Conservation (phyloP, 2,797 vertebrate species). For the Trachurus trachurus region DNA sequence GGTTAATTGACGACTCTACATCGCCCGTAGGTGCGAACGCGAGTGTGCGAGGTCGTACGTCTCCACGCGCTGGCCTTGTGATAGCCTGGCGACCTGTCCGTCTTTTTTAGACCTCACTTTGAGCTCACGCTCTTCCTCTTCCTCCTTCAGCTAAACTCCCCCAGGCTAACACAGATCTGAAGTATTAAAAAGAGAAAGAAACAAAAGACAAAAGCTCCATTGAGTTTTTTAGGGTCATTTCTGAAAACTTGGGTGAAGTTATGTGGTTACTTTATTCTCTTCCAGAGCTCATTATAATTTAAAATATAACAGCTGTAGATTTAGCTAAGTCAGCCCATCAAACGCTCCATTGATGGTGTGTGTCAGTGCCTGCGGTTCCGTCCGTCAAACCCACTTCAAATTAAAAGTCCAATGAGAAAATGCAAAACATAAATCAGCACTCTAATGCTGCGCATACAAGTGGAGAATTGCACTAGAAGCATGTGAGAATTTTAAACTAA, state of each 20-base stretch:
- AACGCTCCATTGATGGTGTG: constrained; percentile 37
- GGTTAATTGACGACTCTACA: too few relatives aligned
- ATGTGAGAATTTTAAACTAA: constrained; percentile 39
- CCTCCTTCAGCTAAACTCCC: background rate
- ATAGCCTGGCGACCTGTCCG: too few relatives aligned
- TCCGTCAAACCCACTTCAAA: constrained; percentile 54
- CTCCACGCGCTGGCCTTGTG: too few relatives aligned
- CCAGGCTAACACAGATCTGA: background rate
- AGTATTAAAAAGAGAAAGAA: background rate
- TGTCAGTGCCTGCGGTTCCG: constrained; percentile 36
- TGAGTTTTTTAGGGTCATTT: background rate
- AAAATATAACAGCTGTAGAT: constrained; percentile 47
- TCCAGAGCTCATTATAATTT: constrained; percentile 33
- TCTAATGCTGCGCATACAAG: constrained; percentile 62
- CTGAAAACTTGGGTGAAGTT: background rate
- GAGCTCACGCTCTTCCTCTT: background rate
- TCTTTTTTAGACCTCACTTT: background rate
- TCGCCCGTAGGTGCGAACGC: too few relatives aligned
- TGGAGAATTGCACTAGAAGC: constrained; percentile 43
- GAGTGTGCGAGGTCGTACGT: too few relatives aligned
- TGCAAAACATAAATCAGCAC: constrained; percentile 56
- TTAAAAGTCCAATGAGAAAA: constrained; percentile 43
- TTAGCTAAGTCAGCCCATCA: constrained; percentile 45
- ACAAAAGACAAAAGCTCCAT: background rate
- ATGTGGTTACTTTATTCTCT: constrained; percentile 1